phyloP scores from a whole-genome alignment of 2,113 vertebrate genomes.

The Vulpes vulpes region DNA sequence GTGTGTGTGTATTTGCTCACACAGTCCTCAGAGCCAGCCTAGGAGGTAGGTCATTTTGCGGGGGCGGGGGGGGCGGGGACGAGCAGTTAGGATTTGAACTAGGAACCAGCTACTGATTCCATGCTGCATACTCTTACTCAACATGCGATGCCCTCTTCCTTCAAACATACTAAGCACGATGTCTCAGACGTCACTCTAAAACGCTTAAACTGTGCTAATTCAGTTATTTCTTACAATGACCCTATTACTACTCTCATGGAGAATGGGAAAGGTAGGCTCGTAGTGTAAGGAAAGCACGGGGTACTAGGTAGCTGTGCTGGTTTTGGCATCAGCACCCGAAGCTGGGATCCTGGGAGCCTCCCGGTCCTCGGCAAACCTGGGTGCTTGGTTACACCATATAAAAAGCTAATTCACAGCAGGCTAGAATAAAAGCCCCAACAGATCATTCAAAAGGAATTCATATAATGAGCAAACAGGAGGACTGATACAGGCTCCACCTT shows the following conservation, averaged over 20 bases:
- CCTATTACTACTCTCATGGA: background rate
- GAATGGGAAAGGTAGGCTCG: background rate
- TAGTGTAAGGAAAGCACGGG: background rate
- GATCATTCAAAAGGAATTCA: background rate
- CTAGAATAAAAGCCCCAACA: background rate
- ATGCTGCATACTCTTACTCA: background rate
- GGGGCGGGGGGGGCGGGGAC: background rate
- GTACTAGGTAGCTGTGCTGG: background rate
- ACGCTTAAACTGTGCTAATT: background rate
- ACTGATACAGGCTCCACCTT: fast-evolving
- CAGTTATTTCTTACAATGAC: background rate
- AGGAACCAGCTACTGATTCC: background rate
- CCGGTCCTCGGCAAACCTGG: background rate
- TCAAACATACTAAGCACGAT: no score
- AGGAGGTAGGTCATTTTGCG: background rate
- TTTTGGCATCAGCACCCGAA: background rate
- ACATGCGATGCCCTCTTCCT: no score
- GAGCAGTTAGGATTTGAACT: background rate
- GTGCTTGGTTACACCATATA: fast-evolving
- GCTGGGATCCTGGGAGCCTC: fast-evolving
- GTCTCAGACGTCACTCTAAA: no score
- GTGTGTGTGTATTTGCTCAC: fast-evolving
- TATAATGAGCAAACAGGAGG: background rate
- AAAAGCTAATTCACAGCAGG: no score
- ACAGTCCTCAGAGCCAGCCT: background rate